A percentile compares a stretch with the other conserved stretches of the same genome.
phyloP scores from a whole-genome alignment of 1,140 invertebrate genomes.

The Pararge aegeria region DNA sequence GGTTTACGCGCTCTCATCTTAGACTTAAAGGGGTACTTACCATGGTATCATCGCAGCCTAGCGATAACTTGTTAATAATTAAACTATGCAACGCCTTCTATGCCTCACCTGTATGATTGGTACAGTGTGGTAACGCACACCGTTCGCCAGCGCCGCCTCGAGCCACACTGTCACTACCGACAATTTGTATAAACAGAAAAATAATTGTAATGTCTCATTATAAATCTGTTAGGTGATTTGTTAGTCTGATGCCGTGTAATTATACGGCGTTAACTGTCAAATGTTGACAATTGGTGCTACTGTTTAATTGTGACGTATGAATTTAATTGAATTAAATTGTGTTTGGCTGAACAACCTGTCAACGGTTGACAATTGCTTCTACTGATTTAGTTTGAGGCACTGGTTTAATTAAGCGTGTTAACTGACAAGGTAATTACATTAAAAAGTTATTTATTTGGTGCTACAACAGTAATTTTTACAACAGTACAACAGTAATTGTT shows the following conservation, averaged over 20 bases:
- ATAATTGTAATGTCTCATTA: slow-evolving; percentile 48
- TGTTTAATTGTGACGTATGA: not conserved
- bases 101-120: not conserved
- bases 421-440: too few species aligned
- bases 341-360: not conserved
- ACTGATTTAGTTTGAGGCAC: not conserved
- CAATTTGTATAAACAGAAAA: slow-evolving; percentile 24
- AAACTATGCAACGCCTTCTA: too few species aligned
- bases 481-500: too few species aligned
- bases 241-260: slow-evolving; percentile 8
- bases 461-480: too few species aligned
- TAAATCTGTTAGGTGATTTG: slow-evolving; percentile 18
- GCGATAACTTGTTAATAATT: too few species aligned
- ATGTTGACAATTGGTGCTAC: not conserved
- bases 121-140: not conserved
- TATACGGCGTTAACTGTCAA: slow-evolving; percentile 6
- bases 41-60: too few species aligned
- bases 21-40: too few species aligned
- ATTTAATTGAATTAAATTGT: not conserved
- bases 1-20: too few species aligned
- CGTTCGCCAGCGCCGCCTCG: slow-evolving; percentile 24
- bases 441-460: too few species aligned
- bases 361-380: not conserved
- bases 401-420: too few species aligned
- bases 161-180: slow-evolving; percentile 8